Percentiles rank a stretch among this genome's conserved stretches.
Conservation (phyloP, 2,888 invertebrate species). For the Helobdella robusta region DNA sequence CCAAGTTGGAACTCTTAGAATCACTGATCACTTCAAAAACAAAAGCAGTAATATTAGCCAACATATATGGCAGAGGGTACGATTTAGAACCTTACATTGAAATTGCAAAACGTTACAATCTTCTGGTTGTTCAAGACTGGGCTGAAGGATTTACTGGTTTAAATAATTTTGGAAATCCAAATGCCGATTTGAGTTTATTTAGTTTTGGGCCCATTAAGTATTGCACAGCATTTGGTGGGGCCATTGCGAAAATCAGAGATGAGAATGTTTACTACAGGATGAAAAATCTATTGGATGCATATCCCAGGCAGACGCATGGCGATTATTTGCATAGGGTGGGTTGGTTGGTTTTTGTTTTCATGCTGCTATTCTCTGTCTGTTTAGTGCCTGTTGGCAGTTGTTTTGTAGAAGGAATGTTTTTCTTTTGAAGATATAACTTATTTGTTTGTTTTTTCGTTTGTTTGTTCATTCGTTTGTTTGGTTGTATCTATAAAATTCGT, state of each 20-base stretch:
- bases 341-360: no score
- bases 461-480: no score
- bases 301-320: conserved; percentile 39
- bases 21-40: conserved; percentile 43
- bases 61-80: conserved; percentile 45
- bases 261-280: conserved; percentile 39
- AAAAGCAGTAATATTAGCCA: conserved; percentile 46
- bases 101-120: conserved; percentile 38
- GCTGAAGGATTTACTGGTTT: conserved; percentile 47
- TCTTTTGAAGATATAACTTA: no score
- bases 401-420: no score
- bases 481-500: no score
- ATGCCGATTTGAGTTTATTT: conserved; percentile 45
- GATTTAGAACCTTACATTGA: conserved; percentile 43
- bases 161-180: conserved; percentile 42
- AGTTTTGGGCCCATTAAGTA: conserved; percentile 50
- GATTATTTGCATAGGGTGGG: conserved; percentile 44
- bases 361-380: no score
- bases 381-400: no score
- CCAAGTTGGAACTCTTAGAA: conserved; percentile 42
- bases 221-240: conserved; percentile 48
- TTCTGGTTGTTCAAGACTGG: conserved; percentile 48
- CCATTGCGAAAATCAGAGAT: conserved; percentile 45
- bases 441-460: no score
- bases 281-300: conserved; percentile 37